Conservation (phyloP, 1,140 invertebrate genomes). For the Diorhabda elongata region DNA sequence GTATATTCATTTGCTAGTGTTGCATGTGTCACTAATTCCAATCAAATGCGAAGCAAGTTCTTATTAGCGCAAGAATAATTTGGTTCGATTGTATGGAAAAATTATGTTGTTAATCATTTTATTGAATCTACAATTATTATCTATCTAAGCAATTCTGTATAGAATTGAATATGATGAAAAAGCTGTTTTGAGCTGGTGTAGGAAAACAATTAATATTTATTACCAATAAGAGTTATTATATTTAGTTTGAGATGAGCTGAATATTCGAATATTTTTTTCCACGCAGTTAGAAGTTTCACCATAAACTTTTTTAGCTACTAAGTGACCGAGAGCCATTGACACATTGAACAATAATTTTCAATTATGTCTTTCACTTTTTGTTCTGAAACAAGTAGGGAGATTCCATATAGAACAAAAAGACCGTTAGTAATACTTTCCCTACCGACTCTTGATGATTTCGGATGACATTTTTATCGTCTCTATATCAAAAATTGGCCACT, state of each 20-base stretch:
- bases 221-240: too few relatives aligned
- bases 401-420: constrained; percentile 1
- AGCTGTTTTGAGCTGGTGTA: too few relatives aligned
- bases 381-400: not conserved
- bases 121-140: too few relatives aligned
- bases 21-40: too few relatives aligned
- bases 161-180: too few relatives aligned
- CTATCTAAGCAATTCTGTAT: too few relatives aligned
- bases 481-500: constrained; percentile 2
- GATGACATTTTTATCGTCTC: constrained; percentile 2
- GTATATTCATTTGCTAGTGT: too few relatives aligned
- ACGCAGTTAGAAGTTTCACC: not conserved
- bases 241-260: not conserved
- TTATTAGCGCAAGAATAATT: too few relatives aligned
- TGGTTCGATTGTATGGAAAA: too few relatives aligned
- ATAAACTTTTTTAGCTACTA: not conserved
- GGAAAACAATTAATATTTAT: too few relatives aligned
- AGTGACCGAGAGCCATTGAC: not conserved
- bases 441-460: constrained; percentile 2
- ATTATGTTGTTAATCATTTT: too few relatives aligned
- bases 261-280: not conserved
- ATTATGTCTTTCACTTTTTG: constrained; percentile 3
- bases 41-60: too few relatives aligned
- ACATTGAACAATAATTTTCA: not conserved
- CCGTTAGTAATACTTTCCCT: not conserved